phyloP scores from a whole-genome alignment of 2,113 vertebrate species.

The Pygoscelis antarcticus region DNA sequence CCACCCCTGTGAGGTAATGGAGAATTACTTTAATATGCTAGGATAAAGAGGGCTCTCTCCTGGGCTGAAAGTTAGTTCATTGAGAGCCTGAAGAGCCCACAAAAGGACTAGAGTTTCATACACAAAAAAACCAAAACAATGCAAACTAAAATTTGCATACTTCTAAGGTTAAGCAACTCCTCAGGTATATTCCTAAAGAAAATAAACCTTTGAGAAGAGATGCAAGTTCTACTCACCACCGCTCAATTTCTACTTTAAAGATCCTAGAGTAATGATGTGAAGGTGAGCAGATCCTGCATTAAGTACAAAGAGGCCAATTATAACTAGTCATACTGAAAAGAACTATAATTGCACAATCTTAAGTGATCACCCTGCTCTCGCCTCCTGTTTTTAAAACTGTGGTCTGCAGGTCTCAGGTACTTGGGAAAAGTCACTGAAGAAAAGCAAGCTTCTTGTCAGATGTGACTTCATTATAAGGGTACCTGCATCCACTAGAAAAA shows the following conservation, averaged over 20 bases:
- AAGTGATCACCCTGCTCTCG: not conserved
- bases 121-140: no score
- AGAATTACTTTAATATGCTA: not conserved
- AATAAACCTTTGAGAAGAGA: not conserved
- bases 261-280: not conserved
- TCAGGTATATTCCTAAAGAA: not conserved
- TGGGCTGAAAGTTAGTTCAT: not conserved
- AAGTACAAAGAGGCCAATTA: not conserved
- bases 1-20: fast-evolving
- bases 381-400: not conserved
- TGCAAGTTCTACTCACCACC: not conserved
- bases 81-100: not conserved
- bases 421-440: not conserved
- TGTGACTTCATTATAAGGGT: not conserved
- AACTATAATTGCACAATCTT: not conserved
- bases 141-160: not conserved
- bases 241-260: not conserved
- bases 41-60: not conserved
- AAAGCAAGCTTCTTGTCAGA: not conserved
- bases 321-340: not conserved
- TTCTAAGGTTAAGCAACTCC: not conserved
- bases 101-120: not conserved
- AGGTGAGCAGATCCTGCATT: not conserved
- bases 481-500: not conserved
- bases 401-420: not conserved